These are phyloP conservation scores for Seriola aureovittata DNA, from an alignment of 2,113 vertebrate species.

Conservation along the genomic window DNA sequence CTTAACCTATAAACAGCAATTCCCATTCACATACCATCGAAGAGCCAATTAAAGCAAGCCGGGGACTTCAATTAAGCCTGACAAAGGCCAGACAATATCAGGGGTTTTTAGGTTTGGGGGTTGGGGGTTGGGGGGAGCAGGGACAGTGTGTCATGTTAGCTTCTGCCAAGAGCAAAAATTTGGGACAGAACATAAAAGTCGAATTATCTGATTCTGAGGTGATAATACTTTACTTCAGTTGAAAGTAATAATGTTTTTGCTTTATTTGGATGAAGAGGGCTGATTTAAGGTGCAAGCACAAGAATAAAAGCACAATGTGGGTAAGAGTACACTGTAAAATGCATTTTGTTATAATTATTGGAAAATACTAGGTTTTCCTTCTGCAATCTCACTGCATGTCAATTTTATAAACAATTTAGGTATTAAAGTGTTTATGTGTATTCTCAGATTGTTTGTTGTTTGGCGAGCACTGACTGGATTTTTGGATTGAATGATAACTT, in stretches of 20 bases:
- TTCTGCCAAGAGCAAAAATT: conserved; percentile 79
- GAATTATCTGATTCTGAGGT: neutral
- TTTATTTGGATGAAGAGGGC: neutral
- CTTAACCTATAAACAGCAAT: conserved; percentile 96
- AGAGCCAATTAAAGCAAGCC: conserved; percentile 93
- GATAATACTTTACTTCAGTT: neutral
- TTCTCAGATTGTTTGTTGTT: neutral
- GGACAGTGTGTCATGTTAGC: conserved; percentile 83
- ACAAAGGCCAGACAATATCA: conserved; percentile 88
- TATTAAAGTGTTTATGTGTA: neutral
- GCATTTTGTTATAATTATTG: neutral
- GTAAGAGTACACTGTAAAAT: neutral
- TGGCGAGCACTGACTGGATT: neutral
- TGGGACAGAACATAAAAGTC: conserved; percentile 21
- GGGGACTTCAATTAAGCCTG: conserved; percentile 89
- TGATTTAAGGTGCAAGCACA: neutral
- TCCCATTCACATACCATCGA: conserved; percentile 90
- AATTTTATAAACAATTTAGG: conserved; percentile 4
- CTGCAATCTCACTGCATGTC: neutral
- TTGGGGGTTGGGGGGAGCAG: conserved; percentile 64
- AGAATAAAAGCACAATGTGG: neutral
- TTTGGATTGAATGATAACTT: conserved; percentile 5
- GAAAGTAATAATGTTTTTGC: neutral
- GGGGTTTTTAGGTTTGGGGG: neutral
- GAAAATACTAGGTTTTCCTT: neutral